Conservation (phyloP, 2,797 vertebrate species). For the Rhadinocentrus ornatus region DNA sequence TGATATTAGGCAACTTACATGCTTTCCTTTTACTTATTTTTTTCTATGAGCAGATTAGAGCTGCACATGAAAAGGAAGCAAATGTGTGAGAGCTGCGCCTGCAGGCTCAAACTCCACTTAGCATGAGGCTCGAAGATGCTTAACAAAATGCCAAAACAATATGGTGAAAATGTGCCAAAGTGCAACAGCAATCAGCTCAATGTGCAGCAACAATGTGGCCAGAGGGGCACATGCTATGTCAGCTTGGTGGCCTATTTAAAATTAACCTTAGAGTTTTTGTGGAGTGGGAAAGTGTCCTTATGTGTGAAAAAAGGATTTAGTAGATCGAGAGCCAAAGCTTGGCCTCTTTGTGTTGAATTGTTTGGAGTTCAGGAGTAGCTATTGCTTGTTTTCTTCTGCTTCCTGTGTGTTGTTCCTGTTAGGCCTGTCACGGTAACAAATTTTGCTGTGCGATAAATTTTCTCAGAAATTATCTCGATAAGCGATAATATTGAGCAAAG, state of each 20-base stretch:
- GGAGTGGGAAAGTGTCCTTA: constrained; percentile 59
- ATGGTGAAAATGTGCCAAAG: constrained; percentile 54
- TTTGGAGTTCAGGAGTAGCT: constrained; percentile 33
- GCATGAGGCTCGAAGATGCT: constrained; percentile 41
- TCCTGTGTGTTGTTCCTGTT: constrained; percentile 4
- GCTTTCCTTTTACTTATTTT: constrained; percentile 25
- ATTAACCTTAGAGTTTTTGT: constrained; percentile 44
- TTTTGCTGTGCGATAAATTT: too few relatives aligned
- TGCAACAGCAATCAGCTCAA: constrained; percentile 33
- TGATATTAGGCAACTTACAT: constrained; percentile 1
- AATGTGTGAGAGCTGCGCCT: constrained; percentile 39
- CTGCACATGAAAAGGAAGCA: constrained; percentile 38
- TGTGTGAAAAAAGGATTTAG: constrained; percentile 37
- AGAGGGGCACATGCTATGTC: constrained; percentile 45
- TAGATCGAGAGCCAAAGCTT: constrained; percentile 47
- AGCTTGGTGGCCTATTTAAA: constrained; percentile 46
- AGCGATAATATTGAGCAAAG: too few relatives aligned
- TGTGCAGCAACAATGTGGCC: constrained; percentile 17
- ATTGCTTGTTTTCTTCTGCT: constrained; percentile 5
- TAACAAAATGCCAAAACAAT: constrained; percentile 61
- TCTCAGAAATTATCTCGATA: too few relatives aligned
- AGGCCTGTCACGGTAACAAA: too few relatives aligned
- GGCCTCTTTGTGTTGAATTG: constrained; percentile 37
- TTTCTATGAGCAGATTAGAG: constrained; percentile 21
- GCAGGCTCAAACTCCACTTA: constrained; percentile 52